Evolutionary conservation across 2,797 vertebrate species (phyloP).

Genomic region (Falco cherrug): DNA sequence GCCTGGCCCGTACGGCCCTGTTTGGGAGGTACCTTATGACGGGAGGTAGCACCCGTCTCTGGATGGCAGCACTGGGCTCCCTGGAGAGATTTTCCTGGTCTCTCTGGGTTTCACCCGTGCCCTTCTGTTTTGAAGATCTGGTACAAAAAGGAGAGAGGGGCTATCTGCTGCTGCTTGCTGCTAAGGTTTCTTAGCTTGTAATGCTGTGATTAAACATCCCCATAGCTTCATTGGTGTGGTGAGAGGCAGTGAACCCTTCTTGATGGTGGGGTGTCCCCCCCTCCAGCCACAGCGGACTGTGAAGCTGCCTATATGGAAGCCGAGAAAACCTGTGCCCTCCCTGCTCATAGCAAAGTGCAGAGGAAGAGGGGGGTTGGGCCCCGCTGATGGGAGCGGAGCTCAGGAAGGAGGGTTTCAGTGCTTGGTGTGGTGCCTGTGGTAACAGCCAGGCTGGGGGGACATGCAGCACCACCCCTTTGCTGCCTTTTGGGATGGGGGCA

Average conservation of each 20-base stretch:
- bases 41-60: not conserved
- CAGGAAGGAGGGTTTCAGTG: not conserved
- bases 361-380: not conserved
- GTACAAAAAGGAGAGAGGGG: not conserved
- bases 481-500: rapidly evolving
- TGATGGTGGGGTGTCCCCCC: rapidly evolving
- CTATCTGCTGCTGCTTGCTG: no score
- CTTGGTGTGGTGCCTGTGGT: rapidly evolving
- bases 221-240: rapidly evolving
- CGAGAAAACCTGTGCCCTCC: not conserved
- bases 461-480: rapidly evolving
- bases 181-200: not conserved
- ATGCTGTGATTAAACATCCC: rapidly evolving
- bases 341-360: no score
- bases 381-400: not conserved
- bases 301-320: not conserved
- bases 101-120: not conserved
- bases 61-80: not conserved
- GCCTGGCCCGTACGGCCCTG: rapidly evolving
- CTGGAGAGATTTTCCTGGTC: rapidly evolving
- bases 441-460: not conserved
- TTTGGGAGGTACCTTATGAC: rapidly evolving
- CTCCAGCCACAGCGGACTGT: not conserved
- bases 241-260: not conserved
- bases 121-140: not conserved